phyloP scores from a whole-genome alignment of 2,888 invertebrate species.

The Epinotia bilunana region DNA sequence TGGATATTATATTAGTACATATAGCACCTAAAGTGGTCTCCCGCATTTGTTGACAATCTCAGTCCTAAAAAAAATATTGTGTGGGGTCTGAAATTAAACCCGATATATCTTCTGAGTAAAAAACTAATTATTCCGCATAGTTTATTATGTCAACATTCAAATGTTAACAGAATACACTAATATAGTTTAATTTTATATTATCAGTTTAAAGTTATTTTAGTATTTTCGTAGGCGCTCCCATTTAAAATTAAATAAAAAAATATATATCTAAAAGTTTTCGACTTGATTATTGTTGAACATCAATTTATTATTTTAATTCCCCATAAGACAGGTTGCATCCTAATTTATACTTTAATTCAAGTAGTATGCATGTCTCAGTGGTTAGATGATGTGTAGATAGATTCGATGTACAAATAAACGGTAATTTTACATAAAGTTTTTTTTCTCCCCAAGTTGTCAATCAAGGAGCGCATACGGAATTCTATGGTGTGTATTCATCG shows the following conservation, averaged over 20 bases:
- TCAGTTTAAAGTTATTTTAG: background rate
- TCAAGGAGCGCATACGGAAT: slow-evolving; percentile 77
- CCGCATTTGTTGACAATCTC: too few species aligned
- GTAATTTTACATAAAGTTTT: slow-evolving; percentile 54
- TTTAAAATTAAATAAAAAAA: background rate
- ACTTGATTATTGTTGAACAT: background rate
- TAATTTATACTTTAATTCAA: slow-evolving; percentile 1
- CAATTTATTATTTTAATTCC: background rate
- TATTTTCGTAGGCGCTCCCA: slow-evolving; percentile 28
- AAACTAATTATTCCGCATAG: too few species aligned
- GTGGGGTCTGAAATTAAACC: too few species aligned
- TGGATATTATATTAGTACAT: too few species aligned
- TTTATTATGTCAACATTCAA: too few species aligned
- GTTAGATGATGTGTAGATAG: slow-evolving; percentile 44
- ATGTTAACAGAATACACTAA: background rate
- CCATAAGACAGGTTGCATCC: background rate
- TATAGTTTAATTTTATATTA: slow-evolving; percentile 42
- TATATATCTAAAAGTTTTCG: background rate
- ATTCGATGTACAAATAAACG: slow-evolving; percentile 38
- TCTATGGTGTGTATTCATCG: slow-evolving; percentile 73
- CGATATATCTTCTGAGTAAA: too few species aligned
- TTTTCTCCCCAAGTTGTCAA: slow-evolving; percentile 72
- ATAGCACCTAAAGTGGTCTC: too few species aligned
- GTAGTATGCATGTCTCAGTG: slow-evolving; percentile 35
- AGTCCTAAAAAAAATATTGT: too few species aligned